A percentile compares a stretch with the other conserved stretches of the same genome.
Conservation (phyloP, 2,113 vertebrate genomes). For the Pteronura brasiliensis region DNA sequence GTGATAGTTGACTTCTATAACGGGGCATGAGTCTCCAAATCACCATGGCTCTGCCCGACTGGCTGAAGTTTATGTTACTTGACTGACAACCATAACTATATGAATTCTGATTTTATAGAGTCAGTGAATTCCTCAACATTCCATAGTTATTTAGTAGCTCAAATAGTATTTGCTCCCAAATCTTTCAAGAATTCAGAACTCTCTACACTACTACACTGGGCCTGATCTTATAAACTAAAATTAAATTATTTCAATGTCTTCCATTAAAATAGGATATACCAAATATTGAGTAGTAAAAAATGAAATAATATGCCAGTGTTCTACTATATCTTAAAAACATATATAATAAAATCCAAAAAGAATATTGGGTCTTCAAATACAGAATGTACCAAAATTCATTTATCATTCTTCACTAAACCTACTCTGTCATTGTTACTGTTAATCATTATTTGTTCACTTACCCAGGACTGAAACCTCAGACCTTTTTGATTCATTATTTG, state of each 20-base stretch:
- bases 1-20: not conserved
- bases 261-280: not conserved
- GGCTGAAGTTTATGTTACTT: not conserved
- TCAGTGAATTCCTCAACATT: not conserved
- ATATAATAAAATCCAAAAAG: not conserved
- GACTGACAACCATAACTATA: not conserved
- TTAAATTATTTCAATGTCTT: not conserved
- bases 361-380: not conserved
- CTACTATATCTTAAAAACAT: not conserved
- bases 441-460: not conserved
- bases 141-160: not conserved
- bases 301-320: not conserved
- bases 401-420: not conserved
- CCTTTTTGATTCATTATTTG: not conserved
- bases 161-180: not conserved
- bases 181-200: not conserved
- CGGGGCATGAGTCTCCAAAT: accelerated
- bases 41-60: not conserved
- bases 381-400: not conserved
- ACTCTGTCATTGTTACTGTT: not conserved
- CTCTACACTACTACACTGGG: not conserved
- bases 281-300: not conserved
- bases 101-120: not conserved
- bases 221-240: not conserved
- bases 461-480: not conserved